Evolutionary conservation across 1,140 invertebrate genomes (phyloP), one percentile per base, ranked within the genome.

Genomic region (roundworm (Caenorhabditis elegans)): DNA sequence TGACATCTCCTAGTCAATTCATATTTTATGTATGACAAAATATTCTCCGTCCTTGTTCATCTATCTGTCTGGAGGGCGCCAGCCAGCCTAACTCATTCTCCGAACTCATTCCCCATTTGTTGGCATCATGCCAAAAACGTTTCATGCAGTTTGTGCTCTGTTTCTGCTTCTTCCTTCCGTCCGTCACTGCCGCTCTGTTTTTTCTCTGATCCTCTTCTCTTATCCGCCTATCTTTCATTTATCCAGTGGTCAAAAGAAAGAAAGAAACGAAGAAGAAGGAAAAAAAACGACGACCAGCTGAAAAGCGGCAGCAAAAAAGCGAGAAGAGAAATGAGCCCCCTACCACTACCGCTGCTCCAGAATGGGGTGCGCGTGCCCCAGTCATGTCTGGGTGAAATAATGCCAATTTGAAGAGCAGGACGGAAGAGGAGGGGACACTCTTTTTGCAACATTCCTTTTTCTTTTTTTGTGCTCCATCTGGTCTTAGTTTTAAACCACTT

Each of bases 21-120:
- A 65, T 65, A 65, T 65, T 34, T 65, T 65, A 65, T 65, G 55
- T 65, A 65, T 65, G 55, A 65, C 55, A 36, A 65, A 65, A 65
- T 65, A 34, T 65, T 34, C 31, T 4, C 1, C 34, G 22, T 65
- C 31, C 28, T 19, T 34, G 15, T 26, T 53, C 22, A 13, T 53
- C 5, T 48, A n/a, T 53, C 49, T 53, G 49, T 17, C 28, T 34
- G 55, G 39, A 8, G 39, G 15, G 39, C 5, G 39, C 15, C 5
- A 43, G 6, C 5, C 6, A n/a, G 48, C 48, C 48, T 6, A 55
- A 55, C 51, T 55, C 51, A 55, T 55, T 55, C 24, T 26, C 1
- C 19, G 6, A 24, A 24, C 49, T 24, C 22, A 10, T 8, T 55
- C 26, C n/a, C n/a, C n/a, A n/a, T 55, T 26, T 55, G 17, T 55